phyloP scores from a whole-genome alignment of 2,888 invertebrate species.

The Zhengitettix transpicula region DNA sequence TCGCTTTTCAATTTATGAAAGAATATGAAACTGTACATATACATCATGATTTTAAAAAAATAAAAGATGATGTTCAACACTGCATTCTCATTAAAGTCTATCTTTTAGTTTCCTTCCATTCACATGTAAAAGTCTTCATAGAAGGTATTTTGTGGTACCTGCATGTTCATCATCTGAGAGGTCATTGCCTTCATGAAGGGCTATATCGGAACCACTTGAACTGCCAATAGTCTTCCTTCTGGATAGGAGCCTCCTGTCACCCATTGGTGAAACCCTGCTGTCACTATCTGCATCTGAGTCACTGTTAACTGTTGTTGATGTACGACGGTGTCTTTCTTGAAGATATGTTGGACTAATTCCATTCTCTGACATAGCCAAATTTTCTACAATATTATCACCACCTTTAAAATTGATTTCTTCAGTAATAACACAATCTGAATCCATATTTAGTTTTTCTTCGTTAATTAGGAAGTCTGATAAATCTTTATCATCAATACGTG shows the following conservation, averaged over 20 bases:
- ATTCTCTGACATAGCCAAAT: not conserved
- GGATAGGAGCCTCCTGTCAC: conserved; percentile 12
- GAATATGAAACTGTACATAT: too few species aligned
- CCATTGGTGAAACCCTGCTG: conserved; percentile 15
- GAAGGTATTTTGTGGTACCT: conserved; percentile 29
- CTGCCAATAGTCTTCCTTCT: conserved; percentile 36
- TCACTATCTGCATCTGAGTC: conserved; percentile 31
- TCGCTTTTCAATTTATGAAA: too few species aligned
- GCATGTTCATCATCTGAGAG: conserved; percentile 38
- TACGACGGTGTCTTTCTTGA: not conserved
- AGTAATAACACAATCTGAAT: not conserved
- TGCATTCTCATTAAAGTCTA: not conserved
- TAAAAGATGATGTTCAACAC: not conserved
- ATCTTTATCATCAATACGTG: too few species aligned
- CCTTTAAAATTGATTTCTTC: not conserved
- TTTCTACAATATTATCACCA: not conserved
- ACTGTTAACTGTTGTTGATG: conserved; percentile 20
- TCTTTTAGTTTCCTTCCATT: conserved; percentile 4
- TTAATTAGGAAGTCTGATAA: not conserved
- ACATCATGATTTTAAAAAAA: too few species aligned
- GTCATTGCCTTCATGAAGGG: conserved; percentile 45
- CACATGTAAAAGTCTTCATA: not conserved
- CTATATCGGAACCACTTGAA: conserved; percentile 45
- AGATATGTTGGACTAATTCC: not conserved
- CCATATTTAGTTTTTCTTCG: not conserved